Conservation (phyloP, 2,888 invertebrate genomes). For the Rotaria socialis region DNA sequence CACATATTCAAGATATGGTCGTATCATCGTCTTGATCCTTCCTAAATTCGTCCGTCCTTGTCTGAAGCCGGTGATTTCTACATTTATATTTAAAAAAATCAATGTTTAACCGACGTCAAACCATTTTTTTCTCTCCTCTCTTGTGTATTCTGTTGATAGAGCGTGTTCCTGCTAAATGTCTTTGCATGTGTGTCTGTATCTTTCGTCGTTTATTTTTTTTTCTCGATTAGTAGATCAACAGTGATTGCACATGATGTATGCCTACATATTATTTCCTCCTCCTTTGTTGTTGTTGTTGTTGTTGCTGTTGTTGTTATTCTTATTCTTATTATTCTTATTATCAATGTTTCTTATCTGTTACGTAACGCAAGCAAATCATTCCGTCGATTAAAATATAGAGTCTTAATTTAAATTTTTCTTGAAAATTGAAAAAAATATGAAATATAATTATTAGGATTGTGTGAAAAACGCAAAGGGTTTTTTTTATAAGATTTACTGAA, state of each 20-base stretch:
- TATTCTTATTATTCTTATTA: not conserved
- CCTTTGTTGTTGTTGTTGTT: not conserved
- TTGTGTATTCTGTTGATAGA: not conserved
- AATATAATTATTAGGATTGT: too few species aligned
- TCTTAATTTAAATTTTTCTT: too few species aligned
- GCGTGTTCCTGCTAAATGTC: not conserved
- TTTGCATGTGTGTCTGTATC: not conserved
- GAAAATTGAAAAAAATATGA: too few species aligned
- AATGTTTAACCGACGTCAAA: not conserved
- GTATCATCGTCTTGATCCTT: not conserved
- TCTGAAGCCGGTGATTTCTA: not conserved
- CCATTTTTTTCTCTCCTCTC: not conserved
- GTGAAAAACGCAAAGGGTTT: too few species aligned
- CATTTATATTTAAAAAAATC: not conserved
- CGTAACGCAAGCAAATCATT: conserved; percentile 3
- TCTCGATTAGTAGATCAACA: not conserved
- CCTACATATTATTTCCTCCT: not conserved
- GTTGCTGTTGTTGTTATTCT: not conserved
- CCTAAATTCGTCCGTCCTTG: not conserved
- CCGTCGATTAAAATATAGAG: not conserved
- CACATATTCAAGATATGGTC: not conserved
- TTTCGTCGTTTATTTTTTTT: not conserved
- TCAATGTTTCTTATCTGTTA: not conserved
- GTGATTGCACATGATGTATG: not conserved
- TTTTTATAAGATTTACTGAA: too few species aligned